These are phyloP conservation scores for Crenuchus spilurus DNA, from an alignment of 2,797 vertebrate species.

Conservation along the genomic window DNA sequence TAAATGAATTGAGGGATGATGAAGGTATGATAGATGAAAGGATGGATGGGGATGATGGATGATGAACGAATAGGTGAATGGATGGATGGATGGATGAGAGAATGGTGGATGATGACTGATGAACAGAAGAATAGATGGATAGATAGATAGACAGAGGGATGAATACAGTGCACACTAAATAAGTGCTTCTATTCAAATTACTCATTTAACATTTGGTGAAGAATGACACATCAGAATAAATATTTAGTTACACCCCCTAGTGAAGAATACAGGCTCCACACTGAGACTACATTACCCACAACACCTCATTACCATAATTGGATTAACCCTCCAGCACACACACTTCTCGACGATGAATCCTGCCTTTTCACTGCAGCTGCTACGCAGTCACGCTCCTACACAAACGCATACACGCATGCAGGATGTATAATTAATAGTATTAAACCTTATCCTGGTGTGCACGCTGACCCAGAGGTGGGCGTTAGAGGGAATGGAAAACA, in stretches of 20 bases:
- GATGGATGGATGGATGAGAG: too few relatives aligned
- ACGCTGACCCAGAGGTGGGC: constrained; percentile 14
- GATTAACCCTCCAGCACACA: constrained; percentile 37
- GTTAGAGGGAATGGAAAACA: neutral
- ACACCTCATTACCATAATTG: constrained; percentile 26
- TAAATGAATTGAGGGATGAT: too few relatives aligned
- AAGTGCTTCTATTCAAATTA: too few relatives aligned
- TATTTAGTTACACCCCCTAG: constrained; percentile 5
- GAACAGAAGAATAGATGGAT: too few relatives aligned
- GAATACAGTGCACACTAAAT: too few relatives aligned
- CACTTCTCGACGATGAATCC: constrained; percentile 23
- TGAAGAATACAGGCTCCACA: constrained; percentile 13
- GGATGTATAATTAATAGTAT: constrained; percentile 19
- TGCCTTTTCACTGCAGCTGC: constrained; percentile 33
- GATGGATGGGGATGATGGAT: too few relatives aligned
- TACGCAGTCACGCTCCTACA: neutral
- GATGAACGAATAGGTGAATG: too few relatives aligned
- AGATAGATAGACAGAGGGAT: too few relatives aligned
- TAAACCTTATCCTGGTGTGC: neutral
- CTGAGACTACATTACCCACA: constrained; percentile 28
- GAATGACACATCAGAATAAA: constrained; percentile 14
- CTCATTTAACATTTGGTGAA: neutral
- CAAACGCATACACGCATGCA: constrained; percentile 17
- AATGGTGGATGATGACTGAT: too few relatives aligned
- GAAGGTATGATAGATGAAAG: too few relatives aligned